Evolutionary conservation across 2,113 vertebrate species (phyloP).

Genomic region (Puntigrus tetrazona): DNA sequence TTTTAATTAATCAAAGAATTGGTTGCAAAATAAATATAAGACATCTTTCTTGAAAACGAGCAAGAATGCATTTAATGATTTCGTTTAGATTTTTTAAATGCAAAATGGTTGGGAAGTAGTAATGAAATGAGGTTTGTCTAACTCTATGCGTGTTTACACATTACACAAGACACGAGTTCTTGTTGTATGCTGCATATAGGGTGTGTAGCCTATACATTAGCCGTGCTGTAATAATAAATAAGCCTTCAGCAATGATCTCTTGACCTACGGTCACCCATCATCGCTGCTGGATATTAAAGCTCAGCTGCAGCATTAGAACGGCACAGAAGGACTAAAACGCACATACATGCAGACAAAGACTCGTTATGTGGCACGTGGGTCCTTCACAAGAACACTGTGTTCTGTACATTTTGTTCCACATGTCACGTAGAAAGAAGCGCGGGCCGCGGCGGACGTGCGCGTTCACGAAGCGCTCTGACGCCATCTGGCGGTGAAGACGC

Average conservation of each 20-base stretch:
- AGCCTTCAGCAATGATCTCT: neutral
- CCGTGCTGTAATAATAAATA: slow-evolving; percentile 10
- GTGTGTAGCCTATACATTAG: neutral
- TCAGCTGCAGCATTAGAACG: neutral
- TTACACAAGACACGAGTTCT: neutral
- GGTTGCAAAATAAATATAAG: too few relatives aligned
- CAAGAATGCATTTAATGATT: too few relatives aligned
- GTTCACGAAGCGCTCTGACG: neutral
- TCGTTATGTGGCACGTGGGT: slow-evolving; percentile 28
- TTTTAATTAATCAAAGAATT: too few relatives aligned
- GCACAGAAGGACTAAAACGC: neutral
- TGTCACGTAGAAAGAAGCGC: neutral
- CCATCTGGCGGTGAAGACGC: slow-evolving; percentile 46
- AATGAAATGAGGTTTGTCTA: neutral
- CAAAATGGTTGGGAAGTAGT: neutral
- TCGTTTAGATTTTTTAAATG: neutral
- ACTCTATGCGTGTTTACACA: neutral
- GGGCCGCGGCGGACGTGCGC: neutral
- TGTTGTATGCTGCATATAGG: neutral
- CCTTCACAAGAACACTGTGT: slow-evolving; percentile 58
- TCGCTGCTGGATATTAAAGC: slow-evolving; percentile 1
- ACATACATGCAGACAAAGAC: slow-evolving; percentile 18
- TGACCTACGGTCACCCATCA: neutral
- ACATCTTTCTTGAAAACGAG: too few relatives aligned
- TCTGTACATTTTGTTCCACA: slow-evolving; percentile 68